Percentiles rank a stretch among this genome's conserved stretches.
Conservation (phyloP, 1,140 invertebrate genomes). For the Arctopsyche grandis region DNA sequence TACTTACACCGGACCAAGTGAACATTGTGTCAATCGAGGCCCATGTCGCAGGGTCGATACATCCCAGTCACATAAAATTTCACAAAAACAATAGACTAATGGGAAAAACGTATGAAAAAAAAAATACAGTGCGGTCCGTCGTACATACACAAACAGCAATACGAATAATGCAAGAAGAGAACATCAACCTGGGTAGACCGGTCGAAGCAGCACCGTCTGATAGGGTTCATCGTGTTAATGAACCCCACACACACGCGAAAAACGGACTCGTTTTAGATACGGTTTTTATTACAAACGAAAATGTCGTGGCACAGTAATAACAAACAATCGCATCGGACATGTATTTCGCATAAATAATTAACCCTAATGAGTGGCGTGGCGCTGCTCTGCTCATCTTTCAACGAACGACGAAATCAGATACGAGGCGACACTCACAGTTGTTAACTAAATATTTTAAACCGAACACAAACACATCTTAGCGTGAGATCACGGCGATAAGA, state of each 20-base stretch:
- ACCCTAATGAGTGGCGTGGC: too few species aligned
- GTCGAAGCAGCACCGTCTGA: constrained; percentile 1
- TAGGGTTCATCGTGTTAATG: constrained; percentile 28
- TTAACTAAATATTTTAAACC: neutral
- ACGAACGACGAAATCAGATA: neutral
- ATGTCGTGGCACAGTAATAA: too few species aligned
- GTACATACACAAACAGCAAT: neutral
- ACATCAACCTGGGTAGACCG: constrained; percentile 27
- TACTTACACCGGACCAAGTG: too few species aligned
- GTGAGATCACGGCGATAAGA: neutral
- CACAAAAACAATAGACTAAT: too few species aligned
- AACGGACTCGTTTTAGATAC: neutral
- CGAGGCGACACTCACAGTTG: neutral
- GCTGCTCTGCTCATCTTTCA: neutral
- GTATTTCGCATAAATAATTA: too few species aligned
- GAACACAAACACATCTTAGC: neutral
- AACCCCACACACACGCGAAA: constrained; percentile 11
- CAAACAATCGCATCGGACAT: too few species aligned
- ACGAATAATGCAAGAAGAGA: constrained; percentile 4
- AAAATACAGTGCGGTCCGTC: neutral
- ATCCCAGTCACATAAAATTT: too few species aligned
- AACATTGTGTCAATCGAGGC: too few species aligned
- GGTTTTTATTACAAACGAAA: too few species aligned
- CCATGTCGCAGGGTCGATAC: too few species aligned
- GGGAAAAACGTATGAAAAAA: too few species aligned